phyloP scores from a whole-genome alignment of 2,888 invertebrate genomes.

The Apodemia zela region DNA sequence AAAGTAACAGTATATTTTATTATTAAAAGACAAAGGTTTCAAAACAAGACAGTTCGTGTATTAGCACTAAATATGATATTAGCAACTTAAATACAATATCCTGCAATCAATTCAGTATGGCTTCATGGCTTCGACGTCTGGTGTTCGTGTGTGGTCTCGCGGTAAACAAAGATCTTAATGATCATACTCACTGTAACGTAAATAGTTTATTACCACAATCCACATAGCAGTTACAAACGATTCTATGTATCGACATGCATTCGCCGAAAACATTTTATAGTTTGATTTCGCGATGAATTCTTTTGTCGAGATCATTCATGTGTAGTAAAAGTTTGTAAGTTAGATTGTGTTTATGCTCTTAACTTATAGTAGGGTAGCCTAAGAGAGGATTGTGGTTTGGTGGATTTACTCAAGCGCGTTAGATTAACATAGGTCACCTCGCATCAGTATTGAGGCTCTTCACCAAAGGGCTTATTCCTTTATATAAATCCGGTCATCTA shows the following conservation, averaged over 20 bases:
- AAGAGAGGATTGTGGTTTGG: too few relatives aligned
- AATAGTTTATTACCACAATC: slow-evolving; percentile 73
- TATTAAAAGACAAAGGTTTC: slow-evolving; percentile 22
- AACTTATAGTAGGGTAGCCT: too few relatives aligned
- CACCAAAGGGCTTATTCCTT: too few relatives aligned
- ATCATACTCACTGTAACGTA: slow-evolving; percentile 59
- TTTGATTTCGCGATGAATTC: slow-evolving; percentile 38
- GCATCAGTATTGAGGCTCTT: too few relatives aligned
- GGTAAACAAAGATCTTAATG: slow-evolving; percentile 75
- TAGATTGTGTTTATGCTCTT: neutral
- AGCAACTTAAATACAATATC: slow-evolving; percentile 66
- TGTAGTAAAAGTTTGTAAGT: neutral
- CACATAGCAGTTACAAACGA: slow-evolving; percentile 64
- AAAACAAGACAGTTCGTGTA: slow-evolving; percentile 22
- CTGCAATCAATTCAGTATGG: slow-evolving; percentile 71
- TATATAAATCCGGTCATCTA: too few relatives aligned
- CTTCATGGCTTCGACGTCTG: slow-evolving; percentile 58
- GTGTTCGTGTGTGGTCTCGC: slow-evolving; percentile 67
- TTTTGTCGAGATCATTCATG: neutral
- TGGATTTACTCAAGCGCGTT: too few relatives aligned
- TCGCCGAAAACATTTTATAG: slow-evolving; percentile 54
- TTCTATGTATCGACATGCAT: slow-evolving; percentile 44
- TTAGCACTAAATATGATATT: slow-evolving; percentile 58
- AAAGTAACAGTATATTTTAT: neutral
- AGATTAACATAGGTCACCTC: too few relatives aligned